phyloP scores from a whole-genome alignment of 2,797 vertebrate species.

The Sternotherus odoratus region DNA sequence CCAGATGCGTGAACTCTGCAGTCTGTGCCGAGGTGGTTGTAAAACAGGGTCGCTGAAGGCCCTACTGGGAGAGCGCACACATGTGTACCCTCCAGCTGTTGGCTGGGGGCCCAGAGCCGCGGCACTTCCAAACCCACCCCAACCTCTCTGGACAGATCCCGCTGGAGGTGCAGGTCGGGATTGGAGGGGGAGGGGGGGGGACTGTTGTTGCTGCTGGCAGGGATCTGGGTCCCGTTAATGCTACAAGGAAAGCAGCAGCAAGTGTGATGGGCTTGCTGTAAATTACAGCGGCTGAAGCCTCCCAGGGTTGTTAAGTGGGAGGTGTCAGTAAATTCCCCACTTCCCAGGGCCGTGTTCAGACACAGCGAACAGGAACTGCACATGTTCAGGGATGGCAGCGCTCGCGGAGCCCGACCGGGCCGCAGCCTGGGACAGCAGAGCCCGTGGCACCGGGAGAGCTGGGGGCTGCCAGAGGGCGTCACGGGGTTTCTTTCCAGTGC shows the following conservation, averaged over 20 bases:
- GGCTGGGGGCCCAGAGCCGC: conserved; percentile 86
- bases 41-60: conserved; percentile 90
- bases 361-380: conserved; percentile 83
- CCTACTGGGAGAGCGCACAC: conserved; percentile 87
- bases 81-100: conserved; percentile 87
- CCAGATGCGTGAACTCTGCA: conserved; percentile 97
- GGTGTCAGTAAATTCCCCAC: conserved; percentile 84
- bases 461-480: conserved; percentile 72
- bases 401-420: conserved; percentile 4
- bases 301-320: conserved; percentile 80
- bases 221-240: conserved; percentile 81
- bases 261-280: conserved; percentile 79
- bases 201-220: conserved; percentile 85
- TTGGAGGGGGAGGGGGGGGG: conserved; percentile 78
- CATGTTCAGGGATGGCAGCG: conserved; percentile 79
- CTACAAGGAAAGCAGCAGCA: conserved; percentile 77
- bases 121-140: conserved; percentile 83
- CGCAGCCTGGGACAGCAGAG: not conserved
- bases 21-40: conserved; percentile 92
- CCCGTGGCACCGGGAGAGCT: conserved; percentile 46
- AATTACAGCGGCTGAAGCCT: conserved; percentile 82
- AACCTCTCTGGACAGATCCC: conserved; percentile 78
- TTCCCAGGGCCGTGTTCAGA: conserved; percentile 81
- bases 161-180: conserved; percentile 79
- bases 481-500: conserved; percentile 65